These are phyloP conservation scores for Monoplex corrugatus DNA, from an alignment of 2,888 invertebrate genomes.

Conservation along the genomic window DNA sequence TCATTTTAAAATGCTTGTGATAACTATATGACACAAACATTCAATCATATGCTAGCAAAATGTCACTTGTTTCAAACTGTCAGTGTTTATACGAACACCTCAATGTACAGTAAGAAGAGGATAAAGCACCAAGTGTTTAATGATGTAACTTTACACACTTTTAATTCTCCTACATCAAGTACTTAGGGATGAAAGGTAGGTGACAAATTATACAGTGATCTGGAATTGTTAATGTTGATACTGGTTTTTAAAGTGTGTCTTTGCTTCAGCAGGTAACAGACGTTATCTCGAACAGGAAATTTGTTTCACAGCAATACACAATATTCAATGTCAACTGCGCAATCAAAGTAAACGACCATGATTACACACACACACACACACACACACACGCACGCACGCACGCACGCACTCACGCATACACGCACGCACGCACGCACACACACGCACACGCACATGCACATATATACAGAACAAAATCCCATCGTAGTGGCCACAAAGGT, in stretches of 20 bases:
- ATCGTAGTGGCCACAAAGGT: no score
- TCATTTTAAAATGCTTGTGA: background rate
- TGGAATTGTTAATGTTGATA: background rate
- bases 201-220: background rate
- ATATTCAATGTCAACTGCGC: background rate
- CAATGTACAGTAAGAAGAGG: no score
- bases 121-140: no score
- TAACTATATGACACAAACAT: background rate
- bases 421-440: no score
- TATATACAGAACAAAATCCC: no score
- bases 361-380: background rate
- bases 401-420: background rate
- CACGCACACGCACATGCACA: background rate
- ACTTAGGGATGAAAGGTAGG: no score
- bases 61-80: no score
- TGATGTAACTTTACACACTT: no score
- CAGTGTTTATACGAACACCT: no score
- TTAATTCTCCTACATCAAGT: no score
- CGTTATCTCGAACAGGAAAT: background rate
- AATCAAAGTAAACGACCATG: background rate
- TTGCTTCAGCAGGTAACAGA: background rate
- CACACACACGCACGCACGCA: background rate
- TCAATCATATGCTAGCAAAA: background rate
- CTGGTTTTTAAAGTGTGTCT: background rate
- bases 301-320: background rate